A percentile compares a stretch with the other conserved stretches of the same genome.
Conservation (phyloP, 35 echinoderm and acorn worm species). For the Strongylocentrotus purpuratus region DNA sequence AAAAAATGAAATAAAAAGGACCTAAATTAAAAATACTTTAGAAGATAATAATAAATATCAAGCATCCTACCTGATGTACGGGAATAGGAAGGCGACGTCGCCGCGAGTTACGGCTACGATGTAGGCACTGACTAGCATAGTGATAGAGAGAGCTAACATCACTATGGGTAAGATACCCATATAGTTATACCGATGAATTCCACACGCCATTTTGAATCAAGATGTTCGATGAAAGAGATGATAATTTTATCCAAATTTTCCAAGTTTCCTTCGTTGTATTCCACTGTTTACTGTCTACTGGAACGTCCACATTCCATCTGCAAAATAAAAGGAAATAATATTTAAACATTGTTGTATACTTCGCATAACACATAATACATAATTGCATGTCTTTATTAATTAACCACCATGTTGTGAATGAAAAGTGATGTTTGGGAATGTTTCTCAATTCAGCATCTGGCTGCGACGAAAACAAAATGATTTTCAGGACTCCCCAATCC, state of each 20-base stretch:
- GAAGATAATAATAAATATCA: too few relatives aligned
- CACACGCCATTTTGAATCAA: slow-evolving; percentile 10
- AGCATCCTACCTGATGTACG: slow-evolving; percentile 22
- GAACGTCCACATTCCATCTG: background rate
- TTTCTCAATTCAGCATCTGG: too few relatives aligned
- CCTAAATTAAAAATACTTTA: too few relatives aligned
- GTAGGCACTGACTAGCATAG: slow-evolving; percentile 1
- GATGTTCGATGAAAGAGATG: background rate
- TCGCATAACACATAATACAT: too few relatives aligned
- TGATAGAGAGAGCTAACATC: slow-evolving; percentile 9
- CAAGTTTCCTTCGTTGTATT: background rate
- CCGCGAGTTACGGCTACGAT: slow-evolving; percentile 41
- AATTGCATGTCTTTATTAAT: too few relatives aligned
- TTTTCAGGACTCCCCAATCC: too few relatives aligned
- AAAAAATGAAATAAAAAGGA: too few relatives aligned
- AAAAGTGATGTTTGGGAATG: too few relatives aligned
- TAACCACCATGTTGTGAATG: too few relatives aligned
- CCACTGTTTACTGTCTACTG: background rate
- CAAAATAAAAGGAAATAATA: background rate
- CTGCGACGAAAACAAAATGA: too few relatives aligned
- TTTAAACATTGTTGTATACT: too few relatives aligned
- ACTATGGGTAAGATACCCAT: slow-evolving; percentile 32
- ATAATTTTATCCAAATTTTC: background rate
- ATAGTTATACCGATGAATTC: slow-evolving; percentile 31
- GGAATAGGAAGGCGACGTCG: slow-evolving; percentile 41